Conservation (phyloP, 2,888 invertebrate species). For the Pheosia gnoma region DNA sequence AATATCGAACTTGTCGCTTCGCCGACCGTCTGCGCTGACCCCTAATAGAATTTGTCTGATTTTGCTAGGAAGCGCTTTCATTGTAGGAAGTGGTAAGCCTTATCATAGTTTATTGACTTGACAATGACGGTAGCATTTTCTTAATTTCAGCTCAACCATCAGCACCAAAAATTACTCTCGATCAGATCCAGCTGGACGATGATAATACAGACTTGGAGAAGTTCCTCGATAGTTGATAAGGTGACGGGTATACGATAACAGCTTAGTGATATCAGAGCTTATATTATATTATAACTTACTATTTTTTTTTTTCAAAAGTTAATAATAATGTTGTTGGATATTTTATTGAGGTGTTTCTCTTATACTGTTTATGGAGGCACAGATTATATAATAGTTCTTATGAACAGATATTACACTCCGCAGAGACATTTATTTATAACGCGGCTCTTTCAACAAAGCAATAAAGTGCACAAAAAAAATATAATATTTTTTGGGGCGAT, state of each 20-base stretch:
- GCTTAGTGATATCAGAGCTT: conserved; percentile 53
- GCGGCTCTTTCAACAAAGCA: no score
- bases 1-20: no score
- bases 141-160: conserved; percentile 53
- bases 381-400: no score
- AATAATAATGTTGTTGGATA: conserved; percentile 59
- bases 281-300: conserved; percentile 43
- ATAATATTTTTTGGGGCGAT: no score
- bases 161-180: conserved; percentile 60
- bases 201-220: conserved; percentile 68
- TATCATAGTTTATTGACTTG: no score
- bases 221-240: conserved; percentile 70
- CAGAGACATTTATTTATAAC: no score
- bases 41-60: no score
- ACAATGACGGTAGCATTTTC: not conserved
- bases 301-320: conserved; percentile 60
- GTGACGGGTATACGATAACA: conserved; percentile 6
- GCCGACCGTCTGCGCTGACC: no score
- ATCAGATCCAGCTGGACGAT: conserved; percentile 73
- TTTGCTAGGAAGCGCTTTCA: no score
- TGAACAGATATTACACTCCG: no score
- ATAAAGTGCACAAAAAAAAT: no score
- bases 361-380: not conserved
- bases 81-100: no score
- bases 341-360: conserved; percentile 18